Conservation (phyloP, 2,888 invertebrate species). For the Limnephilus marmoratus region DNA sequence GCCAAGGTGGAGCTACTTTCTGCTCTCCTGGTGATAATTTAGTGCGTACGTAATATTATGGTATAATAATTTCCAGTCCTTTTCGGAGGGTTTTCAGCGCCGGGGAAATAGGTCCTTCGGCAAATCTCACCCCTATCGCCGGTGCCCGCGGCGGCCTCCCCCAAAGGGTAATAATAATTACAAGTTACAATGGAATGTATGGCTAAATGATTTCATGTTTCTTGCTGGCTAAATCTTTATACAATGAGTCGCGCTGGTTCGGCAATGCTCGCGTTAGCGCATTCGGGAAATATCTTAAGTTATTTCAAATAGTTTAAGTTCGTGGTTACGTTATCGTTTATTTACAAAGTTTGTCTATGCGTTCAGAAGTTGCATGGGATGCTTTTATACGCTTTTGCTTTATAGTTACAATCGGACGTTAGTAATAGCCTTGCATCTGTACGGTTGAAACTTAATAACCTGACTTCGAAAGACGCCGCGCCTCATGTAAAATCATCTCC, state of each 20-base stretch:
- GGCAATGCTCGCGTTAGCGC: background rate
- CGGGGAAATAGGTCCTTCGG: background rate
- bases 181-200: conserved; percentile 30
- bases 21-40: background rate
- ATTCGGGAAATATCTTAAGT: background rate
- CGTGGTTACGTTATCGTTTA: background rate
- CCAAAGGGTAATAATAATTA: conserved; percentile 10
- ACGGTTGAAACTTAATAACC: too few species aligned
- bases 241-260: conserved; percentile 40
- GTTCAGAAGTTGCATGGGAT: background rate
- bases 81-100: background rate
- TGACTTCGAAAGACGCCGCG: too few species aligned
- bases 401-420: background rate
- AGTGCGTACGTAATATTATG: background rate
- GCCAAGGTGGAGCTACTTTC: background rate
- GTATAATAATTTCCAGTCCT: background rate
- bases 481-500: too few species aligned
- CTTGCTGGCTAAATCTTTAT: conserved; percentile 37
- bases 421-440: too few species aligned
- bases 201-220: conserved; percentile 44
- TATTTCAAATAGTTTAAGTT: conserved; percentile 12
- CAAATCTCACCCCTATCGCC: conserved; percentile 5
- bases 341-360: background rate
- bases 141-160: background rate
- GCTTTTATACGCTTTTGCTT: background rate